Conservation (phyloP, 2,888 invertebrate genomes). For the Chloromyia formosa region DNA sequence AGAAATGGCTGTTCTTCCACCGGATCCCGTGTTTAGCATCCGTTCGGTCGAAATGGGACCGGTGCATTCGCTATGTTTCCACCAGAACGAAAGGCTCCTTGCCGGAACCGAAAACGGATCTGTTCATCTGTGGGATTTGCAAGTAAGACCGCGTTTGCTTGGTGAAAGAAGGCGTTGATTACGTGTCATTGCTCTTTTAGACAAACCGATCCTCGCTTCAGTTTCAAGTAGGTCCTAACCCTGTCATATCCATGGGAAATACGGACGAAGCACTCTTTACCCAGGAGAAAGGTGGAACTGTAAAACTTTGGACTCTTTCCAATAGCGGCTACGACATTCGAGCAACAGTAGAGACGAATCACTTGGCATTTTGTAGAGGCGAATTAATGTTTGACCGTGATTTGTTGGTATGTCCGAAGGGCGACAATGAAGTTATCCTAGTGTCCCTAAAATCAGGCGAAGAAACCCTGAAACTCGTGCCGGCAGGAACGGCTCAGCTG, state of each 20-base stretch:
- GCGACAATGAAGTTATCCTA: conserved; percentile 65
- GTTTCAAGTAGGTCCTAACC: conserved; percentile 71
- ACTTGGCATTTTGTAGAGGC: conserved; percentile 77
- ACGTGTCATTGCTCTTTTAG: conserved; percentile 64
- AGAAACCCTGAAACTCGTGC: conserved; percentile 48
- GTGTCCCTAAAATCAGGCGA: conserved; percentile 62
- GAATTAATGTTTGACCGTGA: conserved; percentile 68
- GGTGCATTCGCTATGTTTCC: conserved; percentile 77
- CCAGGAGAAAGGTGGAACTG: conserved; percentile 77
- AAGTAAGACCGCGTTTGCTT: conserved; percentile 66
- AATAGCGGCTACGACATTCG: conserved; percentile 70
- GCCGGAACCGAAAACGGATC: conserved; percentile 79
- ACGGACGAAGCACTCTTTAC: conserved; percentile 72
- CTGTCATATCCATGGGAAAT: conserved; percentile 64
- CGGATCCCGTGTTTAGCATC: conserved; percentile 79
- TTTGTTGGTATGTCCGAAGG: conserved; percentile 73
- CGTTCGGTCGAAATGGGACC: conserved; percentile 75
- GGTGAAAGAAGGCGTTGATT: neutral
- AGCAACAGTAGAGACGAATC: conserved; percentile 69
- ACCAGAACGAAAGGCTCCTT: conserved; percentile 72
- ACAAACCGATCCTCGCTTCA: conserved; percentile 75
- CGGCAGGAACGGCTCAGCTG: conserved; percentile 56
- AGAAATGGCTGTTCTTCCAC: conserved; percentile 77
- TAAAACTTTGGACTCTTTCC: conserved; percentile 73
- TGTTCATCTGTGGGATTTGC: conserved; percentile 81